These are phyloP conservation scores for Pachyseris speciosa DNA, from an alignment of 64 coral and sea anemone species.

Conservation along the genomic window DNA sequence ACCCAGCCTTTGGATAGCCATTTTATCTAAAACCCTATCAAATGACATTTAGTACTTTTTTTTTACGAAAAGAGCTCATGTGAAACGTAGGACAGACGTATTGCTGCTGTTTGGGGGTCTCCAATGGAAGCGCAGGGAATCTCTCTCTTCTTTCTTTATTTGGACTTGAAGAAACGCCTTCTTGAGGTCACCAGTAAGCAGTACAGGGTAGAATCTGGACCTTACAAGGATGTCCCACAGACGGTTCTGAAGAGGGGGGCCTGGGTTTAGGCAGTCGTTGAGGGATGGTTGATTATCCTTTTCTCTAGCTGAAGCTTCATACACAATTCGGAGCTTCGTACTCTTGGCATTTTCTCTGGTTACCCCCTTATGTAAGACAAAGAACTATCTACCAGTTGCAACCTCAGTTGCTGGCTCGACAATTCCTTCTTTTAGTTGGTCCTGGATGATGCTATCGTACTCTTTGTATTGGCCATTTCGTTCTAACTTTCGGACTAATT, in stretches of 20 bases:
- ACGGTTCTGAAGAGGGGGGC: no score
- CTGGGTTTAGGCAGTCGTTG: not conserved
- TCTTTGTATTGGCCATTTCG: conserved; percentile 31
- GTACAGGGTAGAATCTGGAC: no score
- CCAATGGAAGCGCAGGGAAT: no score
- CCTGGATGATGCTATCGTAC: conserved; percentile 10
- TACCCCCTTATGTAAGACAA: conserved; percentile 20
- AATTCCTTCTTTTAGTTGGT: no score
- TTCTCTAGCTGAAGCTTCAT: conserved; percentile 9
- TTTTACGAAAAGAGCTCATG: no score
- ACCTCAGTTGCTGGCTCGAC: conserved; percentile 10
- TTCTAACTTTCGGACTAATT: no score
- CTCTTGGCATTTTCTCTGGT: conserved; percentile 8
- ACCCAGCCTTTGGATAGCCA: not conserved
- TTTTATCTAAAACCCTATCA: not conserved
- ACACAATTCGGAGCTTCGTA: conserved; percentile 53
- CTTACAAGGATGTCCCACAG: no score
- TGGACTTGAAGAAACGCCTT: no score
- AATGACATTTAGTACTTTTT: not conserved
- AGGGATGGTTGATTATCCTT: not conserved
- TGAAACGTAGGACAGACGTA: no score
- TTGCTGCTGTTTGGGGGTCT: no score
- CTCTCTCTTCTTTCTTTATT: no score
- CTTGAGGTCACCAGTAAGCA: no score
- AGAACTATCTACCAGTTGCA: not conserved